Percentiles rank a stretch among this genome's conserved stretches.
Conservation (phyloP, 2,888 invertebrate species). For the Lottia gigantea region DNA sequence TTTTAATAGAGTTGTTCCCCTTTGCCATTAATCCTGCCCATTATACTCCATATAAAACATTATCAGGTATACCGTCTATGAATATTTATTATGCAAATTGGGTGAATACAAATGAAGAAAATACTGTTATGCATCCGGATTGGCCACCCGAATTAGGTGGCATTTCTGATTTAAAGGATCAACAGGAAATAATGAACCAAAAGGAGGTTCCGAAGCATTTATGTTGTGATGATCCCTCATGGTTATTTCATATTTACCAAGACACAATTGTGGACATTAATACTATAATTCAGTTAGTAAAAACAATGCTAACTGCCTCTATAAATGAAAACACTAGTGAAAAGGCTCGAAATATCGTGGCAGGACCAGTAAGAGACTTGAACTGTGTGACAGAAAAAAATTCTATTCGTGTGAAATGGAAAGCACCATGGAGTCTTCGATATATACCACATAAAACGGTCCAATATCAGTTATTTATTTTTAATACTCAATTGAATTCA, state of each 20-base stretch:
- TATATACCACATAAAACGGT: slow-evolving; percentile 32
- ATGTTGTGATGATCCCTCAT: slow-evolving; percentile 70
- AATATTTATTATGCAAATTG: slow-evolving; percentile 67
- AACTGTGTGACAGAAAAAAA: not conserved
- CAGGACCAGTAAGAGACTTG: slow-evolving; percentile 14
- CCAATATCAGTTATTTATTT: slow-evolving; percentile 54
- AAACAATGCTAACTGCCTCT: slow-evolving; percentile 28
- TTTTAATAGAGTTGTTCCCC: slow-evolving; percentile 71
- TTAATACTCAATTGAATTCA: slow-evolving; percentile 32
- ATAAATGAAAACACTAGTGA: not conserved
- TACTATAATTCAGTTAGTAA: slow-evolving; percentile 41
- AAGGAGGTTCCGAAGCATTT: slow-evolving; percentile 66
- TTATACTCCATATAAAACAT: slow-evolving; percentile 69
- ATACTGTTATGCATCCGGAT: slow-evolving; percentile 66
- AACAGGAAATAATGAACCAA: slow-evolving; percentile 55
- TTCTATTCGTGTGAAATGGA: slow-evolving; percentile 42
- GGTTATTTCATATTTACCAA: slow-evolving; percentile 71
- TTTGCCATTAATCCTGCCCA: slow-evolving; percentile 68
- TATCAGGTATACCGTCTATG: slow-evolving; percentile 62
- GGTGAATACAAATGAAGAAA: slow-evolving; percentile 63
- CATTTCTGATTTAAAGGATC: slow-evolving; percentile 65
- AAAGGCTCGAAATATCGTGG: not conserved
- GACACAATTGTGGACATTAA: slow-evolving; percentile 69
- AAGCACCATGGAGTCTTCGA: slow-evolving; percentile 52
- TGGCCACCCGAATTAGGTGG: slow-evolving; percentile 67